Percentiles rank a stretch among this genome's conserved stretches.
phyloP scores from a whole-genome alignment of 2,888 invertebrate genomes.

The Apomyelois bistriatella region DNA sequence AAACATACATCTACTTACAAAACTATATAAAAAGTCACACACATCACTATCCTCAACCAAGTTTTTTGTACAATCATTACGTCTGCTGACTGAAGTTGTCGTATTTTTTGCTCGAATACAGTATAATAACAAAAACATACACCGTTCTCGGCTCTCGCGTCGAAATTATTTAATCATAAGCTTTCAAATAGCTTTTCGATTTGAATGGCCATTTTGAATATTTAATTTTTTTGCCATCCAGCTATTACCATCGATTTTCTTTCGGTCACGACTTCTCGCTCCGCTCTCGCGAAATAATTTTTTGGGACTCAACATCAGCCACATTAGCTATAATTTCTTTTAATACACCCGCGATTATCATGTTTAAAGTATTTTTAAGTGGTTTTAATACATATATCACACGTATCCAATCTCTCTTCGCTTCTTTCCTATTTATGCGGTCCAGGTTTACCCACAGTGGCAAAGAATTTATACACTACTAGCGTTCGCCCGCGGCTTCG shows the following conservation, averaged over 20 bases:
- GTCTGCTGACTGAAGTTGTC: slow-evolving; percentile 34
- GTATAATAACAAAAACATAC: slow-evolving; percentile 49
- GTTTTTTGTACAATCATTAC: slow-evolving; percentile 42
- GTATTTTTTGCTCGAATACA: slow-evolving; percentile 43
- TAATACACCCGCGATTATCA: slow-evolving; percentile 30
- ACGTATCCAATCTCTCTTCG: too few species aligned
- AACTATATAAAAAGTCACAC: neutral
- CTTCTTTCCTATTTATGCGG: too few species aligned
- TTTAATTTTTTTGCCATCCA: slow-evolving; percentile 45
- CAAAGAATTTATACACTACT: too few species aligned
- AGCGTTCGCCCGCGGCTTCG: too few species aligned
- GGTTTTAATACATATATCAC: too few species aligned
- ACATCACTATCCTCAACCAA: slow-evolving; percentile 25
- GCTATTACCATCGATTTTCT: slow-evolving; percentile 50
- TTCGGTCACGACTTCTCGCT: slow-evolving; percentile 28
- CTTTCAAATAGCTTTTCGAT: slow-evolving; percentile 63
- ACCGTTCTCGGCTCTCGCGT: slow-evolving; percentile 44
- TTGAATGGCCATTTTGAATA: slow-evolving; percentile 55
- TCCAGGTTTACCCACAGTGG: too few species aligned
- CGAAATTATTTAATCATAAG: slow-evolving; percentile 61
- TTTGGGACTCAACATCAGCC: slow-evolving; percentile 39
- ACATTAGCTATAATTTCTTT: slow-evolving; percentile 39
- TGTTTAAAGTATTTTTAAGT: too few species aligned
- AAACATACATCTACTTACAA: neutral
- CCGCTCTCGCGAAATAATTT: slow-evolving; percentile 22